Evolutionary conservation across 1,140 invertebrate genomes (phyloP), one percentile per base, ranked within the genome.

Genomic region (Anastrepha ludens): DNA sequence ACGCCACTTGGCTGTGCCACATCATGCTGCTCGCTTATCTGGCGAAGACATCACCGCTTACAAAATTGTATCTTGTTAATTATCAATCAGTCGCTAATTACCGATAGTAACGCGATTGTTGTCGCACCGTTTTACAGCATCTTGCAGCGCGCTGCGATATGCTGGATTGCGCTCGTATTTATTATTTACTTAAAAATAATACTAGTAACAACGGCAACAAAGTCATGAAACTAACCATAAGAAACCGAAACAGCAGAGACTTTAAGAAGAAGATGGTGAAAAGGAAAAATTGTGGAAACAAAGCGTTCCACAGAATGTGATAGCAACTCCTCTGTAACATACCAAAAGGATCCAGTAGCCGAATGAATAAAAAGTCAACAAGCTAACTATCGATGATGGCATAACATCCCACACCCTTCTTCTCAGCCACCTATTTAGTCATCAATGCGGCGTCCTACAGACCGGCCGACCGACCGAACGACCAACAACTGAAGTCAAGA

Each of bases 41-140:
- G 44, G 60, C 29, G n/a, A 87, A 81, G 64, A 88, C 86, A 88
- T 88, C 88, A 87, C 60, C 87, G 88, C 87, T 86, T 87, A 89
- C 88, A 89, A 89, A 89, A 88, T 87, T 88, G 88, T 88, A 87
- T 87, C 89, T 87, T 89, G 89, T 89, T 89, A 89, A 89, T 89
- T 89, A 89, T 89, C 89, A 89, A 89, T 89, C 89, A 89, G 88
- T 89, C 88, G 89, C 89, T 89, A 89, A 89, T 89, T 89, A 89
- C 89, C 89, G 89, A 89, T 89, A 88, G 89, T 89, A 89, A 89
- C 89, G 89, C 89, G 89, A 89, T 89, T 89, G 89, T 89, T 88
- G 86, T 89, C 87, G 67, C 64, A 55, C 67, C 85, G 74, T 81
- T 81, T 81, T 81, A 81, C 74, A 81, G 74, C 44, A 81, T 55